phyloP scores from a whole-genome alignment of 2,888 invertebrate species.

The Subacronicta megacephala region DNA sequence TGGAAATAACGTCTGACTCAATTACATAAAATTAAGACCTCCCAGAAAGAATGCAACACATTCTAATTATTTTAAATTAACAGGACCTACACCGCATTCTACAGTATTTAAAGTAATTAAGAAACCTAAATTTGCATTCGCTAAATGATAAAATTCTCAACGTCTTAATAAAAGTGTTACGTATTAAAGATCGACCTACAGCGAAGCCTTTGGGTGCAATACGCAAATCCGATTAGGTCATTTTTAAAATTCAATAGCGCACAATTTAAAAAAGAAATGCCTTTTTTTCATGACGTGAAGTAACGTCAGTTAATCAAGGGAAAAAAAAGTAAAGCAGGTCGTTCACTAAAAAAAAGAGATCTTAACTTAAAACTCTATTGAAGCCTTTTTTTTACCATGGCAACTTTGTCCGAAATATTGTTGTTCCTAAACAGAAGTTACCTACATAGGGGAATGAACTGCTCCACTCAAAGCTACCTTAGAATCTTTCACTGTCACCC shows the following conservation, averaged over 20 bases:
- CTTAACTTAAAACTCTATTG: no score
- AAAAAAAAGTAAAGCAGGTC: background rate
- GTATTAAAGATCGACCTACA: constrained; percentile 34
- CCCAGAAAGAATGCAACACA: constrained; percentile 17
- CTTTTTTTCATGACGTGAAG: constrained; percentile 5
- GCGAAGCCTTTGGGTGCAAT: constrained; percentile 20
- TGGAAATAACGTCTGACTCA: constrained; percentile 16
- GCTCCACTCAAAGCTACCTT: background rate
- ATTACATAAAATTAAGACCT: constrained; percentile 21
- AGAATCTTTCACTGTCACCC: constrained; percentile 2
- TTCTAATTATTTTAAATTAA: constrained; percentile 30
- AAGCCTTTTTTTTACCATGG: background rate
- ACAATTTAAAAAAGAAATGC: constrained; percentile 12
- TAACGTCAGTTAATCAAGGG: constrained; percentile 4
- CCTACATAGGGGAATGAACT: background rate
- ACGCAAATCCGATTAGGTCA: background rate
- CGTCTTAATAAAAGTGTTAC: constrained; percentile 39
- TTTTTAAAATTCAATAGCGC: constrained; percentile 14
- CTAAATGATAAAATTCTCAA: constrained; percentile 28
- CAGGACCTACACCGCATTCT: constrained; percentile 8
- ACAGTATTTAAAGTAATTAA: constrained; percentile 37
- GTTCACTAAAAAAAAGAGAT: background rate
- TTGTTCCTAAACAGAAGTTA: background rate
- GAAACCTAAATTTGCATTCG: constrained; percentile 32
- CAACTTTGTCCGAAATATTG: background rate